These are phyloP conservation scores for Wiebesia pumilae DNA, from an alignment of 1,140 invertebrate species.

Conservation along the genomic window DNA sequence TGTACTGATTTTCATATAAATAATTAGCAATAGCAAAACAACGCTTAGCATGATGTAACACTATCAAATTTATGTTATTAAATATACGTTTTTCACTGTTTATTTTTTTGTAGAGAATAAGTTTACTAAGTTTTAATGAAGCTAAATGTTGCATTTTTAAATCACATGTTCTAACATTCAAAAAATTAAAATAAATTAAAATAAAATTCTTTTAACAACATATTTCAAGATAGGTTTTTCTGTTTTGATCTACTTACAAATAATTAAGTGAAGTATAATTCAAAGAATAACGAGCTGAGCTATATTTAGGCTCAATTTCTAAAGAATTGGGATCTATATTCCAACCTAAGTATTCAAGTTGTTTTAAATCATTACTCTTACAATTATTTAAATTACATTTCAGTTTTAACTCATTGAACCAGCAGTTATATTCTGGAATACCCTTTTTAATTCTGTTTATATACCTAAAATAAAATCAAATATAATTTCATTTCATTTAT, in stretches of 20 bases:
- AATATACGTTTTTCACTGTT: constrained; percentile 28
- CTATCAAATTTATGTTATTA: constrained; percentile 23
- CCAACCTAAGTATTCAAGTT: constrained; percentile 36
- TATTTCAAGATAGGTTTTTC: neutral
- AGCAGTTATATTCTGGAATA: constrained; percentile 42
- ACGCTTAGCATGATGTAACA: constrained; percentile 18
- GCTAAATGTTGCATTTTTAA: constrained; percentile 5
- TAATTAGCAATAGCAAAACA: constrained; percentile 16
- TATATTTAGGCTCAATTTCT: constrained; percentile 22
- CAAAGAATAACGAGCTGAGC: constrained; percentile 5
- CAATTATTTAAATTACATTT: constrained; percentile 2
- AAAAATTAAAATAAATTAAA: neutral
- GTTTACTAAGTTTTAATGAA: constrained; percentile 24
- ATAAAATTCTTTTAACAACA: neutral
- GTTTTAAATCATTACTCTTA: neutral
- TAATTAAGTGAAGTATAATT: neutral
- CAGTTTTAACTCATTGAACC: constrained; percentile 35
- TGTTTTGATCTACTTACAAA: constrained; percentile 10
- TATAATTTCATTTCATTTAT: neutral
- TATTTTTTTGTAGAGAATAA: constrained; percentile 16
- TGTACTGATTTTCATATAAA: neutral
- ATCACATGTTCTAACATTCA: neutral
- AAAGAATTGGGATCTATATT: constrained; percentile 18
- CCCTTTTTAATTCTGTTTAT: constrained; percentile 20
- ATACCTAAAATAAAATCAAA: constrained; percentile 15